A percentile compares a stretch with the other conserved stretches of the same genome.
Conservation (phyloP, 2,888 invertebrate species). For the Lasiommata megera region DNA sequence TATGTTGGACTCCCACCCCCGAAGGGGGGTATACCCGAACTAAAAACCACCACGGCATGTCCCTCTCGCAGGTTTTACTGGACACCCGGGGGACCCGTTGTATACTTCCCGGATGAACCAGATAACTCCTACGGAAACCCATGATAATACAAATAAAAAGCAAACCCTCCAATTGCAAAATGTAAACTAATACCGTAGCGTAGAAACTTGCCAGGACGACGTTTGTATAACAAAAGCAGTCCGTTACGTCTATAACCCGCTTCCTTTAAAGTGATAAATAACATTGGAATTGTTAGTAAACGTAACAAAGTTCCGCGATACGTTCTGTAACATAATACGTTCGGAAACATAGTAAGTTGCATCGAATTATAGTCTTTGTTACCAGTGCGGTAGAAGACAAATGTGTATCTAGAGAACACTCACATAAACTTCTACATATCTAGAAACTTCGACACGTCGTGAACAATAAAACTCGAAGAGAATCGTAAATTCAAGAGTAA, state of each 20-base stretch:
- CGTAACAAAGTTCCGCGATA: not conserved
- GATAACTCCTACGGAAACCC: too few relatives aligned
- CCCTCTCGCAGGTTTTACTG: too few relatives aligned
- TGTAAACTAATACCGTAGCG: not conserved
- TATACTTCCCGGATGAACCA: too few relatives aligned
- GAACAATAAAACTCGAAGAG: not conserved
- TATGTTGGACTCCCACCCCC: too few relatives aligned
- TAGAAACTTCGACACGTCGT: not conserved
- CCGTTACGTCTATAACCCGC: not conserved
- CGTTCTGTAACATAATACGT: not conserved
- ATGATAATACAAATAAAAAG: not conserved
- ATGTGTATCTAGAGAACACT: not conserved
- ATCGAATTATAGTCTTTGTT: not conserved
- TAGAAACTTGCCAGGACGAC: not conserved
- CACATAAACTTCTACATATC: not conserved
- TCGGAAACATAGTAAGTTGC: not conserved
- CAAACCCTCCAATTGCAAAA: not conserved
- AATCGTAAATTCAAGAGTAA: not conserved
- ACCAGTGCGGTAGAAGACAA: not conserved
- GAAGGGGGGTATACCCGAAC: too few relatives aligned
- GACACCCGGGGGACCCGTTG: too few relatives aligned
- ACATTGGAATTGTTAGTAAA: not conserved
- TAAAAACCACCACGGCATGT: too few relatives aligned
- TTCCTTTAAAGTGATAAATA: constrained; percentile 7
- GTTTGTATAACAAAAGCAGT: not conserved